These are phyloP conservation scores for Dreissena polymorpha DNA, from an alignment of 1,140 invertebrate genomes.

Conservation along the genomic window DNA sequence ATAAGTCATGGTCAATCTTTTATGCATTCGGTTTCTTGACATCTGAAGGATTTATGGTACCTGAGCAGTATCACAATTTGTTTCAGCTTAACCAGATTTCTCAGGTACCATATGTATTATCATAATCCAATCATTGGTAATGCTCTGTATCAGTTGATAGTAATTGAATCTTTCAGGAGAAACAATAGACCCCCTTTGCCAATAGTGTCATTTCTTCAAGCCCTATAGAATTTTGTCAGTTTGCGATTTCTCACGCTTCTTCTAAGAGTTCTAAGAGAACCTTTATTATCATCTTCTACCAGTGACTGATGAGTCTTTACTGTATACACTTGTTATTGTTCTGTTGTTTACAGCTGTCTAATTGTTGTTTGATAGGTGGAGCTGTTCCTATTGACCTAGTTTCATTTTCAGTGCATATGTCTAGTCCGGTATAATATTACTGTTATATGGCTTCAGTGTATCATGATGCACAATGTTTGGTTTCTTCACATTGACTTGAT, in stretches of 20 bases:
- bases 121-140: too few relatives aligned
- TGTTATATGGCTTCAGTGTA: background rate
- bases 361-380: too few relatives aligned
- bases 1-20: background rate
- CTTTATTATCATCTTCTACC: background rate
- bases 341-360: too few relatives aligned
- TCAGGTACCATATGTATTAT: background rate
- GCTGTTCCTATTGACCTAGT: background rate
- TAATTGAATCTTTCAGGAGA: background rate
- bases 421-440: background rate
- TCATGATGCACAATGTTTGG: constrained; percentile 13
- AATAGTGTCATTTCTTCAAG: background rate
- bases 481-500: constrained; percentile 7
- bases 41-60: background rate
- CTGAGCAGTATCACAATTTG: background rate
- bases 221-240: background rate
- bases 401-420: background rate
- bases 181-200: background rate
- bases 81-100: background rate
- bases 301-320: background rate
- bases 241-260: background rate
- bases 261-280: background rate
- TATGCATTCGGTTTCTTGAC: background rate
- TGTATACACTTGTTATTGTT: background rate
- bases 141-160: background rate